Base-by-base conservation (phyloP, 2,888 invertebrate genomes). In the Flexamia atlantica region DNA sequence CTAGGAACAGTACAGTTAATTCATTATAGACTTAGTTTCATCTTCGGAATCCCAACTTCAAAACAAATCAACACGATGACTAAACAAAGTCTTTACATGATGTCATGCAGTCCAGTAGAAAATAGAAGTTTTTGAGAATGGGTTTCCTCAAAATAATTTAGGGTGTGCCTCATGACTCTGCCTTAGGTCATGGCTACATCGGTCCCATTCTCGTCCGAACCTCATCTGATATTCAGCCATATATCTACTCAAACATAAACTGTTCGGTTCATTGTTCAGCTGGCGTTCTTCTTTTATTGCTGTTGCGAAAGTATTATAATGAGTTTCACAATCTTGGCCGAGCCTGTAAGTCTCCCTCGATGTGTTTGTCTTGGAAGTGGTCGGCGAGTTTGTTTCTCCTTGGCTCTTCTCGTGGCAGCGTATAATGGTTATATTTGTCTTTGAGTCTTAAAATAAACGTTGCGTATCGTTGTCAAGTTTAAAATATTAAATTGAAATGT, bases 261-360 rank as follows among this genome's bases (percentile, higher is more conserved):
- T 64, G 64, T 64, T 64, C 64, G 30, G 64, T 14, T 64, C 64
- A 64, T 64, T 64, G 64, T 64, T 64, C 57, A 46, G 57, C 57
- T 5, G 5, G 50, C 36, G 36, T 36, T 20, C 64, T 64, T 64
- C 28, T 64, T 64, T 64, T 64, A 64, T 64, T 28, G 64, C 64
- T 64, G 12, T 64, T 64, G 64, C 64, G 64, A 64, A 64, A 64
- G 30, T 64, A 64, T 64, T 64, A 30, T 64, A 64, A 64, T 64
- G 64, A 64, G 64, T 64, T 28, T 12, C 5, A 30, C 64, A 64
- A 64, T 28, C 20, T 64, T 17, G 64, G 64, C 30, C 64, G 64
- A 64, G 28, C 28, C 57, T 23, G 28, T 64, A 30, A 17, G 53
- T 23, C 53, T 23, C 10, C 53, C 10, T 53, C 46, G 12, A 12